A percentile compares a stretch with the other conserved stretches of the same genome.
phyloP scores from a whole-genome alignment of 2,113 vertebrate genomes.

The Vidua chalybeata region DNA sequence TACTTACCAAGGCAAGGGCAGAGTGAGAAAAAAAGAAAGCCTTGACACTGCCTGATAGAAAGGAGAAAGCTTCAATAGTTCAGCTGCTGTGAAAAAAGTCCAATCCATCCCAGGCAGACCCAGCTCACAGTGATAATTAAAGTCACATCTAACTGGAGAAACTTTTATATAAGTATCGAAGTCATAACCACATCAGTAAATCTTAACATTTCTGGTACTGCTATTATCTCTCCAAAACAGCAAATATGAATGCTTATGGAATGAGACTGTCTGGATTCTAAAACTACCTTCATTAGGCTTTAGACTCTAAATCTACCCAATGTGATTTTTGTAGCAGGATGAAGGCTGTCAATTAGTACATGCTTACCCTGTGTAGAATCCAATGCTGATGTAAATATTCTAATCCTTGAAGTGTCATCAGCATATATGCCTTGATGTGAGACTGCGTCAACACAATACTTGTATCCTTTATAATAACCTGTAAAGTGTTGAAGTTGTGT shows the following conservation, averaged over 20 bases:
- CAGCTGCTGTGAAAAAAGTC: neutral
- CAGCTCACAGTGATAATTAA: neutral
- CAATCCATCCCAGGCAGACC: neutral
- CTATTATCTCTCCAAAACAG: neutral
- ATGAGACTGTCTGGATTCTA: neutral
- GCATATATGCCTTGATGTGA: conserved; percentile 96
- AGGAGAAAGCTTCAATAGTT: neutral
- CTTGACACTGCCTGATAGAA: neutral
- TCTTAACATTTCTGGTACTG: neutral
- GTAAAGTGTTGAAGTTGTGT: neutral
- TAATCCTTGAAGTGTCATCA: conserved; percentile 97
- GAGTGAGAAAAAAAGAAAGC: neutral
- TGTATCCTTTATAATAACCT: conserved; percentile 98
- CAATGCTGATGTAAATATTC: conserved; percentile 96
- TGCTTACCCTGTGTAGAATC: conserved; percentile 94
- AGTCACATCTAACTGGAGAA: neutral
- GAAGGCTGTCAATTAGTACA: neutral
- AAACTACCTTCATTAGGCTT: neutral
- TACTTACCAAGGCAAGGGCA: neutral
- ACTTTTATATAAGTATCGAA: neutral
- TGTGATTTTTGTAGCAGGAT: neutral
- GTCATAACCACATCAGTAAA: neutral
- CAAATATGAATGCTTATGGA: neutral
- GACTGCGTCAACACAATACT: conserved; percentile 93
- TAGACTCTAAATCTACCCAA: neutral